Conservation (phyloP, 1,140 invertebrate genomes). For the Zaprionus vittiger region DNA sequence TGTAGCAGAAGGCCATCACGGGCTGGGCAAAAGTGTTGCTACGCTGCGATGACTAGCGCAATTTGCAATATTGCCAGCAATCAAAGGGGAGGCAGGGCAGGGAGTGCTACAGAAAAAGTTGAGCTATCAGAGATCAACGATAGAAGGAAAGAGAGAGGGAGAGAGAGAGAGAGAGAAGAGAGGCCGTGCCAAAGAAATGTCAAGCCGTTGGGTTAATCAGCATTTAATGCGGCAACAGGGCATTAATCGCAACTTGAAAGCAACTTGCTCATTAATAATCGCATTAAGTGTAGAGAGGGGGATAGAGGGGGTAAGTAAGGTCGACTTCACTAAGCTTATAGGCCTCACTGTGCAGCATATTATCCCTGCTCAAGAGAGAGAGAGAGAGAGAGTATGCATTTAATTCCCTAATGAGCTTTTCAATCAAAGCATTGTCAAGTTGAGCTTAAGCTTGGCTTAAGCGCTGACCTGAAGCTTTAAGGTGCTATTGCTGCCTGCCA, state of each 20-base stretch:
- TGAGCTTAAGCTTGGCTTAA: conserved; percentile 9
- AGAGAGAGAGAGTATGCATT: neutral
- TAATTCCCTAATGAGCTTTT: conserved; percentile 14
- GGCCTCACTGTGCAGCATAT: no score
- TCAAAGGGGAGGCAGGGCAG: neutral
- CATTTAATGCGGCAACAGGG: conserved; percentile 3
- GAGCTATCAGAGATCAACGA: neutral
- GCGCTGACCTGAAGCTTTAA: neutral
- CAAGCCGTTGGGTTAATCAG: conserved; percentile 15
- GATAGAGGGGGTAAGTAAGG: neutral
- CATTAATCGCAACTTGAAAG: conserved; percentile 7
- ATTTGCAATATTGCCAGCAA: conserved; percentile 46
- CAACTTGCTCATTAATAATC: conserved; percentile 5
- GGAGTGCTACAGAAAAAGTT: neutral
- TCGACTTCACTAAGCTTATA: no score
- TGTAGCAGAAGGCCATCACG: conserved; percentile 58
- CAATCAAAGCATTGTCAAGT: conserved; percentile 4
- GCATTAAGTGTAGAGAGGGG: neutral
- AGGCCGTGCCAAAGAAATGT: conserved; percentile 16
- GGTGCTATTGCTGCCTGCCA: neutral
- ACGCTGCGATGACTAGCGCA: conserved; percentile 61
- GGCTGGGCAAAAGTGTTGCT: conserved; percentile 56
- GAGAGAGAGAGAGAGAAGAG: neutral
- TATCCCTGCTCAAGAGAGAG: no score
- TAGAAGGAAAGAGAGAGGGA: neutral